phyloP scores from a whole-genome alignment of 2,113 vertebrate species.

The Bothrops jararaca region DNA sequence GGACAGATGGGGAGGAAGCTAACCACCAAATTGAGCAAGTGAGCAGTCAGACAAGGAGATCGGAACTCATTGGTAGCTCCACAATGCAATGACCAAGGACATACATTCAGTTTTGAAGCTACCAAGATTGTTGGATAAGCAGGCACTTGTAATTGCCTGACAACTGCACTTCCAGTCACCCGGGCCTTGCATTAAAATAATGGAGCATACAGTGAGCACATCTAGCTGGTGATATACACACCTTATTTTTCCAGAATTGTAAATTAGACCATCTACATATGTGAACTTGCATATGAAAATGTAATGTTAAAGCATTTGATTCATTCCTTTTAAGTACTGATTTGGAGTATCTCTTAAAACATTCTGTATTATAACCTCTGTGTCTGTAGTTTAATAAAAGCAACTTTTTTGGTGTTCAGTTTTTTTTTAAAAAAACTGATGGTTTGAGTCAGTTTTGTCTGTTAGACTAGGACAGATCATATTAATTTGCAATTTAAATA shows the following conservation, averaged over 20 bases:
- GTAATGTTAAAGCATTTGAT: constrained; percentile 77
- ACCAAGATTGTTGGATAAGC: background rate
- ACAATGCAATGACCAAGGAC: background rate
- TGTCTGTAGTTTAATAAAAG: constrained; percentile 86
- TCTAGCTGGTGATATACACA: constrained; percentile 81
- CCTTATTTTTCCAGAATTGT: constrained; percentile 75
- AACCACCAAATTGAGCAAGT: background rate
- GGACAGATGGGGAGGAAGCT: background rate
- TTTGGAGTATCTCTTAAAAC: constrained; percentile 79
- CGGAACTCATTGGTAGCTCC: background rate
- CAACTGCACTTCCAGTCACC: constrained; percentile 85
- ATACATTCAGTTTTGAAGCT: background rate
- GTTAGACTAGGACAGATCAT: background rate
- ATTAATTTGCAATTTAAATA: background rate
- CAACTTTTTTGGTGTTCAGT: constrained; percentile 73
- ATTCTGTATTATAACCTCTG: constrained; percentile 87
- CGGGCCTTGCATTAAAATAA: constrained; percentile 82
- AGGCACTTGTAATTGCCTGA: constrained; percentile 76
- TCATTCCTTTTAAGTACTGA: constrained; percentile 86
- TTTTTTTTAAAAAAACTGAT: constrained; percentile 65
- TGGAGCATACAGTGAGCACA: constrained; percentile 88
- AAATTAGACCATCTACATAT: constrained; percentile 72
- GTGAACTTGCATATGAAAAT: constrained; percentile 71
- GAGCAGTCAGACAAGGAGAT: background rate
- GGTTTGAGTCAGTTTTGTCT: constrained; percentile 44